Evolutionary conservation across 2,797 vertebrate species (phyloP).

Genomic region (Limosa lapponica): DNA sequence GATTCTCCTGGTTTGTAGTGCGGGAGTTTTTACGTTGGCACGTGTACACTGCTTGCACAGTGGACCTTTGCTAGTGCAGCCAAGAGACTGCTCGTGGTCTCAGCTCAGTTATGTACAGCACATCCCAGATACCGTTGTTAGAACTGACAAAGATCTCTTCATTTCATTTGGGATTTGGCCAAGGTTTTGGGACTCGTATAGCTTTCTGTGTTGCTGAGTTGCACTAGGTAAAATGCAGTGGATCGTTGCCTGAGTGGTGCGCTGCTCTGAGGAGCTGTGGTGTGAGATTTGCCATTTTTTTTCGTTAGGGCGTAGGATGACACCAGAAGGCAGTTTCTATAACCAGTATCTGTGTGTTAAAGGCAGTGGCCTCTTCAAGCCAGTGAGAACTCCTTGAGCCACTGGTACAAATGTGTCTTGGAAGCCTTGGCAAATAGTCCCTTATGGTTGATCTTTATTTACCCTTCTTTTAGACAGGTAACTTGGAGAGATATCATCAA

Average conservation of each 20-base stretch:
- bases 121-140: background rate
- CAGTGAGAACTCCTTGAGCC: background rate
- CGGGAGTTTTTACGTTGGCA: background rate
- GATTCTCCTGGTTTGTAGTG: background rate
- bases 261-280: background rate
- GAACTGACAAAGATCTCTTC: background rate
- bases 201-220: background rate
- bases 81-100: background rate
- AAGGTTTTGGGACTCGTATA: background rate
- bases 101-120: rapidly evolving
- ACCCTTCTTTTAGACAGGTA: background rate
- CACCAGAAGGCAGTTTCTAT: background rate
- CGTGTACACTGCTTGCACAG: rapidly evolving
- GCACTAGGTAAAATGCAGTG: background rate
- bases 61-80: background rate
- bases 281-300: background rate
- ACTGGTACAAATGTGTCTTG: background rate
- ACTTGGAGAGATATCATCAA: background rate
- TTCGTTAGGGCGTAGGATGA: rapidly evolving
- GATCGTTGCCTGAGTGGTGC: background rate
- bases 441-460: background rate
- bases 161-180: background rate
- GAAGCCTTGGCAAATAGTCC: background rate
- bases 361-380: background rate
- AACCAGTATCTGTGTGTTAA: background rate